phyloP scores from a whole-genome alignment of 2,797 vertebrate species.

The Alca torda region DNA sequence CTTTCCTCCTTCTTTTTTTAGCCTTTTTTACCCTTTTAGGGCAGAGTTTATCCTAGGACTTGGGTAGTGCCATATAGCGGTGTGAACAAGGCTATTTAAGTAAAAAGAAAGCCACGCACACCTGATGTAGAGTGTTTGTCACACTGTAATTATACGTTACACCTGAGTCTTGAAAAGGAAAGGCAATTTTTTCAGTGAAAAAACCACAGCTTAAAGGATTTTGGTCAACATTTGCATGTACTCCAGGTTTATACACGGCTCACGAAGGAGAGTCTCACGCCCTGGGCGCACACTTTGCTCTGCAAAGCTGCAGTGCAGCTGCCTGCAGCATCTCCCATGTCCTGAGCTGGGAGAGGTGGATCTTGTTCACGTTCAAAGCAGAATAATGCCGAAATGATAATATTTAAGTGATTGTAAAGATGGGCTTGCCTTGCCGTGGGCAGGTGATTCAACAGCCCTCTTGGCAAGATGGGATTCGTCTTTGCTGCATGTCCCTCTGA shows the following conservation, averaged over 20 bases:
- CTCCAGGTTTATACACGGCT: not conserved
- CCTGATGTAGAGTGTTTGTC: not conserved
- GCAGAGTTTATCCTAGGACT: not conserved
- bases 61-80: too few species aligned
- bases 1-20: not conserved
- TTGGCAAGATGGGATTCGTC: not conserved
- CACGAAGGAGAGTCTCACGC: not conserved
- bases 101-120: too few species aligned
- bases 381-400: not conserved
- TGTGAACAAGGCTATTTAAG: not conserved
- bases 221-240: not conserved
- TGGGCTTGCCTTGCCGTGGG: not conserved
- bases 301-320: not conserved
- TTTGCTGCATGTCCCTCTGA: not conserved
- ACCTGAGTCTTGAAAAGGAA: not conserved
- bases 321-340: not conserved
- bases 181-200: not conserved
- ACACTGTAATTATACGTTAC: rapidly evolving
- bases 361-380: not conserved
- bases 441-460: not conserved
- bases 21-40: not conserved
- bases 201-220: not conserved
- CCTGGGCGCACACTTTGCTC: not conserved
- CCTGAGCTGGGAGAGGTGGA: not conserved
- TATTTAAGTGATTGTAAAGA: not conserved